Evolutionary conservation across 2,888 invertebrate species (phyloP).

Genomic region (Brachylomia viminalis): DNA sequence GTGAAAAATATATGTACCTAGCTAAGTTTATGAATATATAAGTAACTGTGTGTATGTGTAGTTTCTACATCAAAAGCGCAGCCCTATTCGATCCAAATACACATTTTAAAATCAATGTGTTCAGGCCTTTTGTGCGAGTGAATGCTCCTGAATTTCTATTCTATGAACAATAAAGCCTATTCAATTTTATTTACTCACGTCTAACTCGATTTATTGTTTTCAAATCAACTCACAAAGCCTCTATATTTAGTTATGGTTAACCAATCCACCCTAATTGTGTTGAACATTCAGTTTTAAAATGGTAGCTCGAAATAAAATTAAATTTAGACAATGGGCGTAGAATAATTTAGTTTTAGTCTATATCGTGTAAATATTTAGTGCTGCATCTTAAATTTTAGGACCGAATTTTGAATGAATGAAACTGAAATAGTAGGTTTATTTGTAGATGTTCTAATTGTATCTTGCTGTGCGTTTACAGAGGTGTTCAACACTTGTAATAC

Average conservation of each 20-base stretch:
- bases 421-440: conserved; percentile 5
- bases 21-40: neutral
- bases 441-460: conserved; percentile 5
- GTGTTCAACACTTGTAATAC: neutral
- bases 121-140: conserved; percentile 39
- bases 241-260: conserved; percentile 49
- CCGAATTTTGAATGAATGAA: neutral
- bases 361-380: conserved; percentile 35
- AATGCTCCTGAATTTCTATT: conserved; percentile 57
- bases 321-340: conserved; percentile 26
- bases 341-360: conserved; percentile 39
- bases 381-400: neutral
- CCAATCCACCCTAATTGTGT: conserved; percentile 39
- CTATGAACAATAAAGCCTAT: conserved; percentile 55
- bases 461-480: neutral
- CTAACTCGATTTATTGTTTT: conserved; percentile 60
- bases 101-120: conserved; percentile 61
- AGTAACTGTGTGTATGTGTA: neutral
- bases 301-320: conserved; percentile 37
- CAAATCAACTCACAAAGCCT: conserved; percentile 45
- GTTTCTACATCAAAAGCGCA: neutral
- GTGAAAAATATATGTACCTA: neutral
- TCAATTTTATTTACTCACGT: conserved; percentile 56
- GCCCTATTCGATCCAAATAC: conserved; percentile 22
- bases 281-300: conserved; percentile 28